Evolutionary conservation across 2,797 vertebrate species (phyloP).

Genomic region (Pelochelys cantorii): DNA sequence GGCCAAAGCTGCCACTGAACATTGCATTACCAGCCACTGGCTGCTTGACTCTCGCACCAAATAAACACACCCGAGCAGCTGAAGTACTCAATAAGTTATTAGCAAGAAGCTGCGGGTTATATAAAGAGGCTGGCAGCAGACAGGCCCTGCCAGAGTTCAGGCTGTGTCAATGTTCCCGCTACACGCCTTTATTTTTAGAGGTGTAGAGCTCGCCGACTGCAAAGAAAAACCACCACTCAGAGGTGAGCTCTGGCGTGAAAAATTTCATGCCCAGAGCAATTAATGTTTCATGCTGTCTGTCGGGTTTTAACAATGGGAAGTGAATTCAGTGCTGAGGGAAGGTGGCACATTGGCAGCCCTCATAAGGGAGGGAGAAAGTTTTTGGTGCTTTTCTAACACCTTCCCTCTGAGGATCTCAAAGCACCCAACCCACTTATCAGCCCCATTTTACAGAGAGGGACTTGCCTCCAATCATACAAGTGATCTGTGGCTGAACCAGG

Average conservation of each 20-base stretch:
- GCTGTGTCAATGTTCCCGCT: not conserved
- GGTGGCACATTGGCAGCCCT: not conserved
- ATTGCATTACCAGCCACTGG: not conserved
- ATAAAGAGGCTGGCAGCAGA: conserved; percentile 1
- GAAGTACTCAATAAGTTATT: conserved; percentile 25
- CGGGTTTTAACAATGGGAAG: not conserved
- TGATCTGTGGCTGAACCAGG: not conserved
- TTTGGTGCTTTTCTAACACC: not conserved
- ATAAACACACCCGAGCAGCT: conserved; percentile 9
- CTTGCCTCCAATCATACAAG: not conserved
- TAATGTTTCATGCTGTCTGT: not conserved
- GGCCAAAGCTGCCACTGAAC: conserved; percentile 7
- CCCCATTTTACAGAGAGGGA: not conserved
- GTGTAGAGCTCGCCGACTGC: not conserved
- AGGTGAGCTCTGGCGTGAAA: not conserved
- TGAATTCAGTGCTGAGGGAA: not conserved
- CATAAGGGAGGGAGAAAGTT: not conserved
- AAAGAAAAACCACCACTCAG: not conserved
- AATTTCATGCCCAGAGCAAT: not conserved
- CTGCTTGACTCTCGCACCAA: not conserved
- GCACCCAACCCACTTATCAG: not conserved
- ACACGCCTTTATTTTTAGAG: conserved; percentile 8
- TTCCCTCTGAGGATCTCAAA: not conserved
- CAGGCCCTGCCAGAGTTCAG: not conserved
- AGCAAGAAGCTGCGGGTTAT: not conserved